These are phyloP conservation scores for Cladorhizidae sp. DNA, from an alignment of 37 sponge, comb jelly and placozoan species.

Conservation along the genomic window DNA sequence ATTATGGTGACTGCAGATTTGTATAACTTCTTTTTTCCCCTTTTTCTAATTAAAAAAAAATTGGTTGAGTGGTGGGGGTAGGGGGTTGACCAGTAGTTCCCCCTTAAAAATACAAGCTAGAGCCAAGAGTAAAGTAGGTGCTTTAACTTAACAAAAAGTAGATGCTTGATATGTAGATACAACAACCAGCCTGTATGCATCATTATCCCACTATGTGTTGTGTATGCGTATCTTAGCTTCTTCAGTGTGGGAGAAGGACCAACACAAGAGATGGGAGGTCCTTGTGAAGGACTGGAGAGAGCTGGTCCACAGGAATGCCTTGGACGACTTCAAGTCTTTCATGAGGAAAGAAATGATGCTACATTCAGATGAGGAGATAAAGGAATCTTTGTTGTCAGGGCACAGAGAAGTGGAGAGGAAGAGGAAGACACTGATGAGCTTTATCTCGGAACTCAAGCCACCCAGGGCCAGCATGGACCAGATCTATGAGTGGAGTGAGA, in stretches of 20 bases:
- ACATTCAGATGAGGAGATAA: slow-evolving; percentile 21
- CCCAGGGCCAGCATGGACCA: slow-evolving; percentile 32
- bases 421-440: slow-evolving; percentile 12
- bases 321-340: slow-evolving; percentile 32
- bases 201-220: too few relatives aligned
- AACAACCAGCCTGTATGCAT: too few relatives aligned
- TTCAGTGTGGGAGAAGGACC: slow-evolving; percentile 25
- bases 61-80: too few relatives aligned
- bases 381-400: slow-evolving; percentile 14
- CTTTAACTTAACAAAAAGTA: too few relatives aligned
- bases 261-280: slow-evolving; percentile 18
- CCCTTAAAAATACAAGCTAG: too few relatives aligned
- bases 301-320: slow-evolving; percentile 1
- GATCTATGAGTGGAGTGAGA: slow-evolving; percentile 49
- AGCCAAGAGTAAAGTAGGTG: too few relatives aligned
- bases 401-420: background rate
- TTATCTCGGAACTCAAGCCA: slow-evolving; percentile 27
- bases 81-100: too few relatives aligned
- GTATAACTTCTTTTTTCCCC: too few relatives aligned
- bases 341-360: slow-evolving; percentile 30
- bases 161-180: too few relatives aligned
- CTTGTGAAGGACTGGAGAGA: slow-evolving; percentile 42
- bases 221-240: slow-evolving; percentile 28
- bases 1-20: too few relatives aligned
- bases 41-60: too few relatives aligned